Percentiles rank a stretch among this genome's conserved stretches.
These are phyloP conservation scores for Clarias magur DNA, from an alignment of 2,113 vertebrate genomes.

Conservation along the genomic window DNA sequence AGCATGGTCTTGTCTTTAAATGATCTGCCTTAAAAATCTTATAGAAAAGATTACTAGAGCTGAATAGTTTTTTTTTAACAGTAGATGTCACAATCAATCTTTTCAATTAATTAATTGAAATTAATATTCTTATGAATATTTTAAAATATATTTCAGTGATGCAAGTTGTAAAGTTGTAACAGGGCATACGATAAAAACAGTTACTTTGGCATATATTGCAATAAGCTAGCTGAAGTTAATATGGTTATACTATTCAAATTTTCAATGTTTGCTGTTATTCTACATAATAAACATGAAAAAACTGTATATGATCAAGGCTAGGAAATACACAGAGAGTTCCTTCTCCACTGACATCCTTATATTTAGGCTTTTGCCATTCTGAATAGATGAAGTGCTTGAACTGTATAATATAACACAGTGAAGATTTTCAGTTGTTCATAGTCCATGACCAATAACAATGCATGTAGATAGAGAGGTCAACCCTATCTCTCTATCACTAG, in stretches of 20 bases:
- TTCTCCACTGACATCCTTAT: background rate
- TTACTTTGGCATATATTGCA: background rate
- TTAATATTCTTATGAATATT: background rate
- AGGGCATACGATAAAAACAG: background rate
- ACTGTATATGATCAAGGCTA: background rate
- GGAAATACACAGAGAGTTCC: background rate
- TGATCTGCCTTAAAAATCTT: background rate
- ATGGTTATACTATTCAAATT: background rate
- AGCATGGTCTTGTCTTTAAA: background rate
- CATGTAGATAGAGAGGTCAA: constrained; percentile 5
- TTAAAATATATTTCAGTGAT: background rate
- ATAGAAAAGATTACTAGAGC: background rate
- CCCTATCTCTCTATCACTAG: constrained; percentile 9
- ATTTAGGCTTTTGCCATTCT: background rate
- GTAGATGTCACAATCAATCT: background rate
- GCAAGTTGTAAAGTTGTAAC: too few relatives aligned
- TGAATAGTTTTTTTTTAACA: background rate
- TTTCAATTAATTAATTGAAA: too few relatives aligned
- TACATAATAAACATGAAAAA: background rate
- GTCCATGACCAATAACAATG: background rate
- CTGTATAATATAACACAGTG: background rate
- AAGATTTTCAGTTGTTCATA: background rate
- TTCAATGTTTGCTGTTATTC: background rate
- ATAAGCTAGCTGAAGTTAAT: background rate
- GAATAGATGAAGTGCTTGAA: background rate